phyloP scores from a whole-genome alignment of 2,888 invertebrate species.

The Dicyrtoma fusca region DNA sequence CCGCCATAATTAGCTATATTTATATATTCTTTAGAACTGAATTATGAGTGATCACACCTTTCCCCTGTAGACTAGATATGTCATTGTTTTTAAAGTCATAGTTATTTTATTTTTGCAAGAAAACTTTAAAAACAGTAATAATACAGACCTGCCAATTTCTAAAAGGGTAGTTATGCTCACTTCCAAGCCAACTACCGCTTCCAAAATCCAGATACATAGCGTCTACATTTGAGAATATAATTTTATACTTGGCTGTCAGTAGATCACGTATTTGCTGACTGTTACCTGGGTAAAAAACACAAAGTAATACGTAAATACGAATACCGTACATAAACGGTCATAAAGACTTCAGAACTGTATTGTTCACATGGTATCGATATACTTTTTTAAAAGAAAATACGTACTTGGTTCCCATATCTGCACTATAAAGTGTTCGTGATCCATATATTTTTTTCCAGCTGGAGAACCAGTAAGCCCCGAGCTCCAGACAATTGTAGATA shows the following conservation, averaged over 20 bases:
- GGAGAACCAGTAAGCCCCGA: slow-evolving; percentile 73
- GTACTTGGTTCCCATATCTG: slow-evolving; percentile 71
- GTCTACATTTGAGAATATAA: slow-evolving; percentile 85
- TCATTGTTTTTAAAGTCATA: no score
- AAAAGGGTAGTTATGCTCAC: slow-evolving; percentile 48
- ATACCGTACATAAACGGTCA: no score
- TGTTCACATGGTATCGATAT: not conserved
- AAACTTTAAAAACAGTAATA: no score
- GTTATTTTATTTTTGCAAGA: no score
- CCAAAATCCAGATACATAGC: slow-evolving; percentile 85
- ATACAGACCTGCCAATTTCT: slow-evolving; percentile 45
- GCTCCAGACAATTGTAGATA: slow-evolving; percentile 78
- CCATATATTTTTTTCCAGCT: slow-evolving; percentile 68
- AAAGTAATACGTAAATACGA: no score
- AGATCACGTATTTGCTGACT: slow-evolving; percentile 66
- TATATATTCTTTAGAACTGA: not conserved
- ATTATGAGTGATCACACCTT: not conserved
- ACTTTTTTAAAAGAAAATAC: not conserved
- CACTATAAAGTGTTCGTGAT: slow-evolving; percentile 76
- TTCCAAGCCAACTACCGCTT: slow-evolving; percentile 53
- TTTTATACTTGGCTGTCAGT: slow-evolving; percentile 70
- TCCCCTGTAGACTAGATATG: no score
- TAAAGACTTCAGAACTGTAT: no score
- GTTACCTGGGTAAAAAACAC: slow-evolving; percentile 61
- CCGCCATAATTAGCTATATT: no score